Evolutionary conservation across 2,113 vertebrate species (phyloP), one percentile per base, ranked within the genome.

Genomic region (Corydoras maculifer): DNA sequence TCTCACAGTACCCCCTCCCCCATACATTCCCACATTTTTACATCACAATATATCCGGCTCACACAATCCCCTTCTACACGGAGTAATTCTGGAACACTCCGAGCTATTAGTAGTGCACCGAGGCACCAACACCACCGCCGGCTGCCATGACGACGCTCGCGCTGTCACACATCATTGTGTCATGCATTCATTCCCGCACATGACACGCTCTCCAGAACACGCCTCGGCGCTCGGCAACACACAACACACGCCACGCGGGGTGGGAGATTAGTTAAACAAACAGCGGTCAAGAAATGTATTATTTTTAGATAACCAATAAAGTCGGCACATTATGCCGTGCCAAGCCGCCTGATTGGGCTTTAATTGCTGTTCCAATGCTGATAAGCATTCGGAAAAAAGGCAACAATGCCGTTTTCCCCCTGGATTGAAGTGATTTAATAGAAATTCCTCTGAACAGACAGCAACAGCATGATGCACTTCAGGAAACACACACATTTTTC

Each of bases 81-180:
- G 35, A 43, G 35, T 43, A 43, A 5, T 43, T 8, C 35, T 43
- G 18, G 18, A 43, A 43, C 35, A 43, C 35, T 43, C 35, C 7
- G 35, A 43, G 35, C 35, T 43, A 43, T 43, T 43, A 43, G 35
- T 43, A 43, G 35, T 43, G 35, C 35, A 43, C 35, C 7, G 35
- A 43, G 35, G 35, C 35, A 43, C 75, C 82, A 85, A 80, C 80
- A 66, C 60, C 74, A 70, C 29, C 30, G 74, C 59, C 75, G 58
- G 51, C 75, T 80, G 79, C 84, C 74, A 80, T 84, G 84, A 79
- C 82, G 73, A 68, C 82, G 80, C 72, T 74, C 64, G 64, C 50
- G 71, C 75, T 62, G 76, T 65, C 75, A 77, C 73, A 69, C 76
- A 49, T 43, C 62, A 70, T 74, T 72, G 61, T 65, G 70, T 69